Evolutionary conservation across 2,888 invertebrate genomes (phyloP).

Genomic region (Pherbina coryleti): DNA sequence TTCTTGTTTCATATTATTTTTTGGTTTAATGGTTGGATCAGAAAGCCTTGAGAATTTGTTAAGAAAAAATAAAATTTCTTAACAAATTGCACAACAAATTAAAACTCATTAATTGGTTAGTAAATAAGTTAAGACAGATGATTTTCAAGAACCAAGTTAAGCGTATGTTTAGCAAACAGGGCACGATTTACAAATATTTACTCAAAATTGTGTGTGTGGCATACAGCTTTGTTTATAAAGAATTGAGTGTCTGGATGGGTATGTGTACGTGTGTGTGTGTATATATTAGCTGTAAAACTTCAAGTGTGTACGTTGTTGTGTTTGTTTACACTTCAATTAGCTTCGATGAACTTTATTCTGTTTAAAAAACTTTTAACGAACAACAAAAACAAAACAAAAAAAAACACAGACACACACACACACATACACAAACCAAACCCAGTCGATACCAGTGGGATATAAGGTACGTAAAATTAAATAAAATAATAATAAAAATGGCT

Average conservation of each 20-base stretch:
- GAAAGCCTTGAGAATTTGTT: too few species aligned
- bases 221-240: constrained; percentile 32
- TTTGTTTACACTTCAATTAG: constrained; percentile 52
- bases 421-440: not conserved
- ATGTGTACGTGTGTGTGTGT: constrained; percentile 3
- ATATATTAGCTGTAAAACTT: not conserved
- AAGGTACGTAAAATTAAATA: not conserved
- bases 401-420: too few species aligned
- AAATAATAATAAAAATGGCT: not conserved
- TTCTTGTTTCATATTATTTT: too few species aligned
- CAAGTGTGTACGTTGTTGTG: constrained; percentile 13
- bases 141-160: not conserved
- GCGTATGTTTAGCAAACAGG: constrained; percentile 40
- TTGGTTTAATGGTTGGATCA: not conserved
- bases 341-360: constrained; percentile 52
- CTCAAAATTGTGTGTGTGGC: constrained; percentile 31
- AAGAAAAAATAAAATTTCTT: not conserved
- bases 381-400: not conserved
- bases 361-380: not conserved
- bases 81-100: not conserved
- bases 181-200: constrained; percentile 60
- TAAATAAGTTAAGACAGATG: not conserved
- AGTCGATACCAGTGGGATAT: not conserved
- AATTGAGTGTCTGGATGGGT: not conserved
- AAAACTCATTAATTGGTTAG: not conserved